Evolutionary conservation across 2,113 vertebrate genomes (phyloP).

Genomic region (Strix aluco): DNA sequence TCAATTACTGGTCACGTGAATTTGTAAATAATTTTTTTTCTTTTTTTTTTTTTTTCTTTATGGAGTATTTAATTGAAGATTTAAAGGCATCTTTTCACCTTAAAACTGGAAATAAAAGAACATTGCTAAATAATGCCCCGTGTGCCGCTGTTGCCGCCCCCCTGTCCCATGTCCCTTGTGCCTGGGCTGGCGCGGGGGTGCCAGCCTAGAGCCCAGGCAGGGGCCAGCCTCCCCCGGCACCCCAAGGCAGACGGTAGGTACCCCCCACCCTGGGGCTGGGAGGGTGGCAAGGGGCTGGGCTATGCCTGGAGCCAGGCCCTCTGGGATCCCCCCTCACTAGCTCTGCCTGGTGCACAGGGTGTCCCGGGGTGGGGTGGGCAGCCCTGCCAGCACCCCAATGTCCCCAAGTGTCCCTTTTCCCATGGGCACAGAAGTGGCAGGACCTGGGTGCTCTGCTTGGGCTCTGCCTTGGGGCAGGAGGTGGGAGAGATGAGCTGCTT

Average conservation of each 20-base stretch:
- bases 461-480: not conserved
- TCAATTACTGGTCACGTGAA: constrained; percentile 85
- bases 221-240: not conserved
- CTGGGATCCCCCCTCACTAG: rapidly evolving
- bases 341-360: not conserved
- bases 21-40: constrained; percentile 85
- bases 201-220: not conserved
- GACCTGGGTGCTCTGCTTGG: not conserved
- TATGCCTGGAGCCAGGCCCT: not conserved
- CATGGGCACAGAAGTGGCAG: not conserved
- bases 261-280: not conserved
- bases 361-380: rapidly evolving
- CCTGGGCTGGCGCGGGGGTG: not conserved
- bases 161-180: not conserved
- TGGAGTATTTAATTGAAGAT: constrained; percentile 93
- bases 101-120: constrained; percentile 87
- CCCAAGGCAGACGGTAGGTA: not conserved
- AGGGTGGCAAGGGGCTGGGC: not conserved
- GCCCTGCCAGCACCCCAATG: not conserved
- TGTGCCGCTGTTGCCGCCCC: constrained; percentile 57
- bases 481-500: not conserved
- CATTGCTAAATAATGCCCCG: constrained; percentile 70
- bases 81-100: constrained; percentile 88
- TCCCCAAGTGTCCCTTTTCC: not conserved
- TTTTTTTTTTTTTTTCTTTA: constrained; percentile 80